phyloP scores from a whole-genome alignment of 2,113 vertebrate species.

The Prolemur simus region DNA sequence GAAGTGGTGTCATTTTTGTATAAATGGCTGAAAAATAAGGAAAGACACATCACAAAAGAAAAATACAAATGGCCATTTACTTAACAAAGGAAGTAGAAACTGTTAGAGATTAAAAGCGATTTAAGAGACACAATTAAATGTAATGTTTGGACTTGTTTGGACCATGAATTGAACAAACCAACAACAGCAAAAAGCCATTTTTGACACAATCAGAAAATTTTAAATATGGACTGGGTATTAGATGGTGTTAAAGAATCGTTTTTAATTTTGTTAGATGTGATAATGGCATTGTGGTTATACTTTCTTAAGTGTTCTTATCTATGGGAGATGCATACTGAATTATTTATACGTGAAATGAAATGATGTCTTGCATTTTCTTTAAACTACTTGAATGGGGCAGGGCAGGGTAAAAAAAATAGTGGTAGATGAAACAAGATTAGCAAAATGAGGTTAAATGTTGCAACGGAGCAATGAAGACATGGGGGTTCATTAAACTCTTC shows the following conservation, averaged over 20 bases:
- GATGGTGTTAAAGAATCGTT: background rate
- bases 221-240: background rate
- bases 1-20: background rate
- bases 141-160: slow-evolving; percentile 10
- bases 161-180: background rate
- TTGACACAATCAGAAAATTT: slow-evolving; percentile 7
- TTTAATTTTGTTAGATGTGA: background rate
- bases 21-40: background rate
- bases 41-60: background rate
- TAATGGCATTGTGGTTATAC: background rate
- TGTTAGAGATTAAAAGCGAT: background rate
- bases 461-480: background rate
- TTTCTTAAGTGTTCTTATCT: background rate
- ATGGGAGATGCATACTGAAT: background rate
- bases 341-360: background rate
- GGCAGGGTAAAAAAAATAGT: background rate
- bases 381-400: background rate
- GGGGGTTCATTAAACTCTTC: background rate
- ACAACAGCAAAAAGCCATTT: background rate
- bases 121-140: background rate
- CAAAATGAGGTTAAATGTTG: slow-evolving; percentile 8
- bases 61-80: background rate
- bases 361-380: background rate
- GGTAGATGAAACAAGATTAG: background rate
- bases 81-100: background rate